Evolutionary conservation across 2,888 invertebrate species (phyloP).

Genomic region (Sicus ferrugineus): DNA sequence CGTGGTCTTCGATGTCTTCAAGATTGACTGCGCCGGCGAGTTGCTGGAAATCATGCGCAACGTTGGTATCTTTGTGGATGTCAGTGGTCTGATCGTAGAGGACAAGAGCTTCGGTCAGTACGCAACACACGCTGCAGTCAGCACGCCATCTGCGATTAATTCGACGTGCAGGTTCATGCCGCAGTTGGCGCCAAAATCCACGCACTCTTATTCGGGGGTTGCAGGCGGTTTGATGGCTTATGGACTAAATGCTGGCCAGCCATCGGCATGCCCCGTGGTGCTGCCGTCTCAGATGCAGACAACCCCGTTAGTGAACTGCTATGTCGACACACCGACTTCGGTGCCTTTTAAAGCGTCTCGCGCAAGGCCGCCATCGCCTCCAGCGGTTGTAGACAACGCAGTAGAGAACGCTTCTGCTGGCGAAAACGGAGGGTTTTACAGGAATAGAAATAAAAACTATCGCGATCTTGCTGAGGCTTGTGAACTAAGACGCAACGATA

Average conservation of each 20-base stretch:
- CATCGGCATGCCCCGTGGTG: not conserved
- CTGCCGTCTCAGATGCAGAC: constrained; percentile 6
- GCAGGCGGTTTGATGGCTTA: not conserved
- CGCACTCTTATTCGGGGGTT: not conserved
- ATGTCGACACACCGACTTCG: constrained; percentile 38
- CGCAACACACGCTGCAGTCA: constrained; percentile 24
- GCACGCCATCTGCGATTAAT: constrained; percentile 26
- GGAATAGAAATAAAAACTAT: not conserved
- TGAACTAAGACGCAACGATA: constrained; percentile 7
- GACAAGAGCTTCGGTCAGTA: not conserved
- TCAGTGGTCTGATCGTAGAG: constrained; percentile 46
- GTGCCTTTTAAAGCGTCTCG: constrained; percentile 18
- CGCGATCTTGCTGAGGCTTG: not conserved
- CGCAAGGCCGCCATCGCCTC: constrained; percentile 14
- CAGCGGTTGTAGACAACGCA: not conserved
- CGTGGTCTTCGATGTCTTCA: constrained; percentile 48
- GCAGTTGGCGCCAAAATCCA: not conserved
- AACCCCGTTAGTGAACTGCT: constrained; percentile 43
- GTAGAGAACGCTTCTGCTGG: not conserved
- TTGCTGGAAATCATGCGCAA: constrained; percentile 49
- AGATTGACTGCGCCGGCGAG: constrained; percentile 49
- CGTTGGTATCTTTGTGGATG: constrained; percentile 48
- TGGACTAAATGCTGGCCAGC: not conserved
- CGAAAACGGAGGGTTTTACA: not conserved
- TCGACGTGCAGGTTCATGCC: constrained; percentile 36